Base-by-base conservation (phyloP, 2,888 invertebrate species). In the Salpingus planirostris region DNA sequence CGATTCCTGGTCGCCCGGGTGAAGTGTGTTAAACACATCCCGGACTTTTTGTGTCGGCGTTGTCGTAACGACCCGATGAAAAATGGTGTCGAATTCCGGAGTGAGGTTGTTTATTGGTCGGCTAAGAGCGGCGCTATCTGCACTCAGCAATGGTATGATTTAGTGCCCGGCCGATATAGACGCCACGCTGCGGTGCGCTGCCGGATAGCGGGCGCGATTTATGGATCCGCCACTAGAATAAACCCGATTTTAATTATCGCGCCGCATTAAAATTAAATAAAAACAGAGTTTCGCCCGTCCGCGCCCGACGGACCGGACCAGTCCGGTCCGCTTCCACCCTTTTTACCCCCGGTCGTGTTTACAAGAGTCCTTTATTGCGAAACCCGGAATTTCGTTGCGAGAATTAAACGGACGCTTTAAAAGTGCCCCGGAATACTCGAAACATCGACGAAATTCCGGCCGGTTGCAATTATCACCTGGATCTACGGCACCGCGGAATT, bases 91-190 rank as follows among this genome's bases (percentile, higher is more conserved):
- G 55, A 55, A 55, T 58, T 56, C 56, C 58, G 55, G 53, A 41
- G 46, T 44, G 48, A 46, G 50, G 54, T 59, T 59, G 60, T 60
- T 60, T 60, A 59, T 59, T 55, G 57, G 57, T 44, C 44, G 49
- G 52, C 57, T 55, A 59, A 57, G 58, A 57, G 59, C 55, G 49
- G 42, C 49, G 49, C 57, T 59, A 59, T 60, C 58, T 59, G 49
- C 52, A 54, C 55, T 47, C 55, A 46, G 60, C 58, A 57, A 61
- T 60, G 54, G 46, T 49, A 60, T 61, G 60, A 61, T 61, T 61
- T 60, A 61, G 51, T 49, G 49, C 40, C 23, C 30, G n/a, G n/a
- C n/a, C 54, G 60, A 58, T 58, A 57, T 52, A 58, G 55, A 52
- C 51, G 53, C 49, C 50, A 45, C 37, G 46, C 42, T 40, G 47